A percentile compares a stretch with the other conserved stretches of the same genome.
phyloP scores from a whole-genome alignment of 35 echinoderm and acorn worm species.

The Acanthaster planci region DNA sequence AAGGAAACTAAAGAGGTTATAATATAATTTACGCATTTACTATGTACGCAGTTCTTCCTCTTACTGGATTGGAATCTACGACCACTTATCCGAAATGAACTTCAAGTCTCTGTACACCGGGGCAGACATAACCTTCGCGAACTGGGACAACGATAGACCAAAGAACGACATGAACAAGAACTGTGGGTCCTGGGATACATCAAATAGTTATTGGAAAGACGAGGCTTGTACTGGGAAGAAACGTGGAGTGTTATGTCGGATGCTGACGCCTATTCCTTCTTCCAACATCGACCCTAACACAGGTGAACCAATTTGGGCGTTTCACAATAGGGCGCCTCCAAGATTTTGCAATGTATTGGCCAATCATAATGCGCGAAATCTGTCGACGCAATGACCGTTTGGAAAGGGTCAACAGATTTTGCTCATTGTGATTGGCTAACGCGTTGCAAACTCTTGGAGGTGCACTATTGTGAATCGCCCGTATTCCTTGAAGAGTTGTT shows the following conservation, averaged over 20 bases:
- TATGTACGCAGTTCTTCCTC: background rate
- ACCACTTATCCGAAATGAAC: background rate
- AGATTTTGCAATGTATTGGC: too few species aligned
- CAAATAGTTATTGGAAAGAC: background rate
- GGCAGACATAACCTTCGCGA: background rate
- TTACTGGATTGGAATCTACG: background rate
- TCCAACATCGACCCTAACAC: background rate
- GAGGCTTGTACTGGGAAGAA: background rate
- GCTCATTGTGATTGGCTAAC: too few species aligned
- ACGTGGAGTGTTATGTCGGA: background rate
- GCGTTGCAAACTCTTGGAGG: too few species aligned
- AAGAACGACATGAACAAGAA: background rate
- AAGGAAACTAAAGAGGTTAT: too few species aligned
- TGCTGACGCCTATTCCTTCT: background rate
- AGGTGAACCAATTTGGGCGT: constrained; percentile 8
- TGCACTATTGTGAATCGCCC: too few species aligned
- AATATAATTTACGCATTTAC: too few species aligned
- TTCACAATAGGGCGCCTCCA: too few species aligned
- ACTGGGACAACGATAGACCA: background rate
- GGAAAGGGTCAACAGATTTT: too few species aligned
- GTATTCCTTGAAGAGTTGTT: too few species aligned
- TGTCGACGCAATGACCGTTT: too few species aligned
- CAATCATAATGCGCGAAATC: too few species aligned
- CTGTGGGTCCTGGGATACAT: background rate
- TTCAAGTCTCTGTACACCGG: background rate